These are phyloP conservation scores for Papilio polytes DNA, from an alignment of 1,140 invertebrate species.

Conservation along the genomic window DNA sequence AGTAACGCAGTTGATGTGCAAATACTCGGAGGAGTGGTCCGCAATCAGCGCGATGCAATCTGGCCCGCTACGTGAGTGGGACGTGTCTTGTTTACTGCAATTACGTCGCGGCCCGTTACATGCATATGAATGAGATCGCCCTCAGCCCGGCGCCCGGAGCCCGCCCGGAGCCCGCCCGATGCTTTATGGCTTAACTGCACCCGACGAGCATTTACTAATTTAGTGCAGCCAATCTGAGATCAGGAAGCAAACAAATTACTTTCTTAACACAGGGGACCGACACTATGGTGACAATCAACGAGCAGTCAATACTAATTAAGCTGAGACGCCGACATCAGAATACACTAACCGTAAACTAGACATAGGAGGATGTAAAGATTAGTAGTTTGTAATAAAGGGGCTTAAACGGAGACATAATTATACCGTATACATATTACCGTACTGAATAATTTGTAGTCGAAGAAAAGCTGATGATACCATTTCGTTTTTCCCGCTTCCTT, in stretches of 20 bases:
- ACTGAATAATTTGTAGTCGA: background rate
- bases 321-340: background rate
- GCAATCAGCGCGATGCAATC: slow-evolving; percentile 18
- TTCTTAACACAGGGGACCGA: background rate
- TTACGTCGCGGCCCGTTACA: slow-evolving; percentile 23
- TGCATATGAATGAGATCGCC: slow-evolving; percentile 34
- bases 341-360: background rate
- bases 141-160: background rate
- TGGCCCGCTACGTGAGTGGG: background rate
- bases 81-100: slow-evolving; percentile 35
- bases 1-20: background rate
- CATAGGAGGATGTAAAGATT: background rate
- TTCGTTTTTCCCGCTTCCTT: too few relatives aligned
- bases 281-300: background rate
- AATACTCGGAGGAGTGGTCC: background rate
- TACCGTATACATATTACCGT: background rate
- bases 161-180: background rate
- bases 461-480: too few relatives aligned
- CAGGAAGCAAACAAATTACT: background rate
- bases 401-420: background rate
- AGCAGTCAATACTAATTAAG: background rate
- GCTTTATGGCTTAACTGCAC: slow-evolving; percentile 12
- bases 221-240: background rate
- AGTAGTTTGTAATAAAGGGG: background rate
- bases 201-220: slow-evolving; percentile 17